These are phyloP conservation scores for Leucophora obtusa DNA, from an alignment of 2,888 invertebrate species.

Conservation along the genomic window DNA sequence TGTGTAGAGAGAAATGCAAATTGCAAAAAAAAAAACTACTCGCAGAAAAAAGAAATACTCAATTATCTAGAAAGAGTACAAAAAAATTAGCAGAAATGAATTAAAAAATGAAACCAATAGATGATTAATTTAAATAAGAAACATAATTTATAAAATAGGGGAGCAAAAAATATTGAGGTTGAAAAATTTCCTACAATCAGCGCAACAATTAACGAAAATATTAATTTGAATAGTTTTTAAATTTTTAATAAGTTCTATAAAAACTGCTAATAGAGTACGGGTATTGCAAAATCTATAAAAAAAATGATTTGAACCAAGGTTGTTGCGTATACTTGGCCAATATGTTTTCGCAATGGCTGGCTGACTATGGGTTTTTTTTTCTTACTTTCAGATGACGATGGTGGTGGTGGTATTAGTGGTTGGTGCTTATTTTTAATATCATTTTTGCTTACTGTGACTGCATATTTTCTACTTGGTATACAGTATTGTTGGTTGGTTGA, in stretches of 20 bases:
- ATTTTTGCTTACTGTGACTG: slow-evolving; percentile 58
- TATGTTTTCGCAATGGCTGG: slow-evolving; percentile 44
- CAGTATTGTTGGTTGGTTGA: slow-evolving; percentile 37
- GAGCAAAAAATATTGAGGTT: neutral
- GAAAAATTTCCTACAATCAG: neutral
- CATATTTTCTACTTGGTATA: slow-evolving; percentile 40
- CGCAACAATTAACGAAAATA: slow-evolving; percentile 14
- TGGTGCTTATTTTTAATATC: slow-evolving; percentile 57
- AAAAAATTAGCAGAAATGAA: slow-evolving; percentile 22
- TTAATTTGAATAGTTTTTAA: neutral
- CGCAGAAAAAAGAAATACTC: slow-evolving; percentile 2
- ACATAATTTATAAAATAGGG: neutral
- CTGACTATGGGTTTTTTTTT: slow-evolving; percentile 36
- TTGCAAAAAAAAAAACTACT: slow-evolving; percentile 26
- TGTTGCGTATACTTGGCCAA: slow-evolving; percentile 61
- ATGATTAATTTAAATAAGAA: slow-evolving; percentile 14
- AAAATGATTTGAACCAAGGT: slow-evolving; percentile 58
- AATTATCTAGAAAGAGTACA: slow-evolving; percentile 9
- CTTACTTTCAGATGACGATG: slow-evolving; percentile 1
- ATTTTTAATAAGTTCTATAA: neutral
- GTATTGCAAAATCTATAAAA: slow-evolving; percentile 27
- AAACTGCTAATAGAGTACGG: neutral
- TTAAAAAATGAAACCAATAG: slow-evolving; percentile 18
- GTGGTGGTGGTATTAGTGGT: slow-evolving; percentile 57
- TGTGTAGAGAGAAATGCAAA: slow-evolving; percentile 44